Evolutionary conservation across 1,140 invertebrate species (phyloP).

Genomic region (Drosophila mojavensis): DNA sequence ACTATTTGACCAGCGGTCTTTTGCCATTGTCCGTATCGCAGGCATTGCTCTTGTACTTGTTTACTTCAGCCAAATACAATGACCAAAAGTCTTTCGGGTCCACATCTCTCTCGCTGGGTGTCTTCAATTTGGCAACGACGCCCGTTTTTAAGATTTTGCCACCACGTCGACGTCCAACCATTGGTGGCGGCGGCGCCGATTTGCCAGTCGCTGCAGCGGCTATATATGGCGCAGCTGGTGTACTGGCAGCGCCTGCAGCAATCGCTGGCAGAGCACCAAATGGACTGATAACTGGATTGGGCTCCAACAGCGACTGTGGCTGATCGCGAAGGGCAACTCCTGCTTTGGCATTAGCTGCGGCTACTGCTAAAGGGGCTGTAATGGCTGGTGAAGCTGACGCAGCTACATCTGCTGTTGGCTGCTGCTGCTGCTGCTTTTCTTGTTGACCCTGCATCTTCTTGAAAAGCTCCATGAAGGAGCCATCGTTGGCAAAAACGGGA

Average conservation of each 20-base stretch:
- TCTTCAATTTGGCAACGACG: constrained; percentile 93
- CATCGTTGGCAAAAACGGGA: constrained; percentile 91
- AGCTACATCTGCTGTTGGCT: constrained; percentile 26
- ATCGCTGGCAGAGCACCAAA: constrained; percentile 64
- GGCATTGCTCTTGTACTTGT: constrained; percentile 94
- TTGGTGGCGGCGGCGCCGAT: constrained; percentile 66
- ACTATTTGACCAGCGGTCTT: constrained; percentile 94
- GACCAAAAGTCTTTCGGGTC: constrained; percentile 95
- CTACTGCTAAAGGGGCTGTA: constrained; percentile 11
- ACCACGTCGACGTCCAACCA: constrained; percentile 92
- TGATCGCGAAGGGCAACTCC: too few species aligned
- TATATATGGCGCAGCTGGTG: constrained; percentile 72
- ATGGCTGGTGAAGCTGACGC: not conserved
- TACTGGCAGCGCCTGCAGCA: constrained; percentile 74
- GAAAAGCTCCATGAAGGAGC: constrained; percentile 94
- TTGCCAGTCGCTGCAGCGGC: constrained; percentile 83
- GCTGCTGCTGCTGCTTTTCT: constrained; percentile 23
- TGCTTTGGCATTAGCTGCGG: not conserved
- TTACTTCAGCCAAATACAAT: constrained; percentile 95
- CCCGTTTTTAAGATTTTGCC: constrained; percentile 95
- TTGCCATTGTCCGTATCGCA: constrained; percentile 97
- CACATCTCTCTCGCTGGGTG: constrained; percentile 86
- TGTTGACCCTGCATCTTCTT: constrained; percentile 91
- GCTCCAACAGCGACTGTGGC: not conserved
- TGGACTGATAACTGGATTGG: constrained; percentile 9